Base-by-base conservation (phyloP, 2,888 invertebrate species). In the Synanthedon myopaeformis region DNA sequence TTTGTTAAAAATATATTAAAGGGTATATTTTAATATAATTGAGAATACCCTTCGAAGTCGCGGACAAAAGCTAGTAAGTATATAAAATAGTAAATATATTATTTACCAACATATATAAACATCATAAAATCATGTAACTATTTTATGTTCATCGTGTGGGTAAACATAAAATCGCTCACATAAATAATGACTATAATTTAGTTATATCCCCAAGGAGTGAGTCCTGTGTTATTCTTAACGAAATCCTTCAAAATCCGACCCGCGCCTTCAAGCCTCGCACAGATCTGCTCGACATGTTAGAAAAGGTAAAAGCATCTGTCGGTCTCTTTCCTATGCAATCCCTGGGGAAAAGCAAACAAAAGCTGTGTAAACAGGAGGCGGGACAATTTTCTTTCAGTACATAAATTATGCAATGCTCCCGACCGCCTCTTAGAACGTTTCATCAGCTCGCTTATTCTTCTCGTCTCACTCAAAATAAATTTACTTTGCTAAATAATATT, bases 401-500 rank as follows among this genome's bases (percentile, higher is more conserved):
- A 70, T 81, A 81, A 79, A 80, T 79, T 80, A 82, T 83, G 74
- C 78, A 75, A 64, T 62, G 67, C 62, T 66, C 54, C 66, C 66
- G 58, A 68, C 74, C 75, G 74, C 72, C 70, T 74, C 73, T 76
- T 76, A 70, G 28, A 35, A 65, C 71, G 65, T 80, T 81, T 79
- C 76, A 75, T 77, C 75, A 74, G 67, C 67, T 70, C 67, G 68
- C 65, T 51, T 54, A 52, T 55, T 58, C 52, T 49, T 35, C 19
- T n/a, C 19, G 51, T 51, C 35, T 35, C 35, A 35, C 35, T 23
- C 23, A 23, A 23, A 23, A 23, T 23, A 23, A 23, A 23, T 23
- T 23, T 23, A 23, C 5, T 35, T 35, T 28, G 28, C 28, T 28
- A 28, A 28, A 28, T 28, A 28, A 28, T 28, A 8, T 8, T 8